Conservation (phyloP, 2,888 invertebrate genomes). For the Pecten maximus region DNA sequence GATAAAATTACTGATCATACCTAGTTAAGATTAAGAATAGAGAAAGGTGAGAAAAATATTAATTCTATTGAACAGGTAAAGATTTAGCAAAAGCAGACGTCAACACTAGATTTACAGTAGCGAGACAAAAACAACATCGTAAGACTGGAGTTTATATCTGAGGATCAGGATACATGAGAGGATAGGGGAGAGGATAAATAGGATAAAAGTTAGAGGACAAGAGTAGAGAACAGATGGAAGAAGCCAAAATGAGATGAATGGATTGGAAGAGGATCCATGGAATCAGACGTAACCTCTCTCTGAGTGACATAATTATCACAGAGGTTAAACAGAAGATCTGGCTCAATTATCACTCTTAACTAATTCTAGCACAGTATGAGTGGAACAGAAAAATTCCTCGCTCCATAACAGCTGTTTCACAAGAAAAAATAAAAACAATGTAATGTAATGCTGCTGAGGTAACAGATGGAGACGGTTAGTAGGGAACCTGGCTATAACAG, state of each 20-base stretch:
- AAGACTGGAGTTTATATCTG: too few relatives aligned
- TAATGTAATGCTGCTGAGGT: neutral
- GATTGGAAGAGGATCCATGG: neutral
- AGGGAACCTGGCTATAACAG: neutral
- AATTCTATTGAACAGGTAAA: neutral
- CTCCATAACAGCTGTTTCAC: neutral
- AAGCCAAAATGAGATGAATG: neutral
- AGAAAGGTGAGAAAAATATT: neutral
- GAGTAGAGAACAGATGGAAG: neutral
- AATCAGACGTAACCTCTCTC: neutral
- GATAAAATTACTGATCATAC: too few relatives aligned
- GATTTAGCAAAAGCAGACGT: neutral
- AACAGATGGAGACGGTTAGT: slow-evolving; percentile 5
- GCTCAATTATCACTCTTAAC: neutral
- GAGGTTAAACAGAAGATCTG: slow-evolving; percentile 13
- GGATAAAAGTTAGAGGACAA: neutral
- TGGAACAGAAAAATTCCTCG: neutral
- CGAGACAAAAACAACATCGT: too few relatives aligned
- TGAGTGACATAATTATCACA: neutral
- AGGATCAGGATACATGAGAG: too few relatives aligned
- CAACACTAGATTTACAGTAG: neutral
- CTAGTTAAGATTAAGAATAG: too few relatives aligned
- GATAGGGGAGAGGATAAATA: neutral
- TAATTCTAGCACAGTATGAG: neutral
- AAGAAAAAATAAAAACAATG: neutral